Evolutionary conservation across 2,113 vertebrate species (phyloP).

Genomic region (Chloroceryle aenea): DNA sequence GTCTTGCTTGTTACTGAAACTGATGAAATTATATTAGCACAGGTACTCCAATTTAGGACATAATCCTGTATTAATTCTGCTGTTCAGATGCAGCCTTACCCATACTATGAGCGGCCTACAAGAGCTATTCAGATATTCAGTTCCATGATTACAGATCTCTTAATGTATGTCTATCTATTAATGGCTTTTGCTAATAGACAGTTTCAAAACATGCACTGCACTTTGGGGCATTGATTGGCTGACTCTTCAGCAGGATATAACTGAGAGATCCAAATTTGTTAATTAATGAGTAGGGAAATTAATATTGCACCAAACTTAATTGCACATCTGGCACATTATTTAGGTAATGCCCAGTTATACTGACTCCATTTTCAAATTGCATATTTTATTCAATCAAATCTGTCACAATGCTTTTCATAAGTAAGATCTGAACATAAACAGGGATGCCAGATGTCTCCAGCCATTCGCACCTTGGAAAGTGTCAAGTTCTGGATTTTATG

Average conservation of each 20-base stretch:
- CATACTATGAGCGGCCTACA: neutral
- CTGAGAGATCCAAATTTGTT: neutral
- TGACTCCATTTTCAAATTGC: slow-evolving; percentile 1
- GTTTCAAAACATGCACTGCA: neutral
- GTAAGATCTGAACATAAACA: neutral
- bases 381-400: no score
- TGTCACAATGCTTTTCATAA: neutral
- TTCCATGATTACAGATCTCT: neutral
- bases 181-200: neutral
- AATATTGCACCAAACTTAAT: neutral
- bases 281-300: slow-evolving; percentile 13
- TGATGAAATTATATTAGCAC: neutral
- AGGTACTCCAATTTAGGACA: neutral
- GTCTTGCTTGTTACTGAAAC: neutral
- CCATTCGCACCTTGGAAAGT: neutral
- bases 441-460: neutral
- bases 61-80: neutral
- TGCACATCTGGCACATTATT: neutral
- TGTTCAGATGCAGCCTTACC: neutral
- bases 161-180: neutral
- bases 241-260: neutral
- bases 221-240: neutral
- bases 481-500: neutral
- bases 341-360: neutral
- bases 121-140: neutral